phyloP scores from a whole-genome alignment of 2,113 vertebrate genomes.

The Macheiramphus alcinus region DNA sequence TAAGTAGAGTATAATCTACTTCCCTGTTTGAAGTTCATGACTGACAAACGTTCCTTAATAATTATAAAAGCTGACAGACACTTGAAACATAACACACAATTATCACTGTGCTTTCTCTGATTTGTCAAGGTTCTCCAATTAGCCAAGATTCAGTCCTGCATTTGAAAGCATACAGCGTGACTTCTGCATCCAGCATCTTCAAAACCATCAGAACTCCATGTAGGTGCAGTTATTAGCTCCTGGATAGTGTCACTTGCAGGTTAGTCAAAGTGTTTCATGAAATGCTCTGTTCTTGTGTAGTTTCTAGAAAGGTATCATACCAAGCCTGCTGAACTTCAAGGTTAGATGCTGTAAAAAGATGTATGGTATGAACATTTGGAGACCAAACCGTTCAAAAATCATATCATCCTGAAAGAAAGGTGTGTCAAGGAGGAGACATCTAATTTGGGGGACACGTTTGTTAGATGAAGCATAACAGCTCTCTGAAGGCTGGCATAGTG shows the following conservation, averaged over 20 bases:
- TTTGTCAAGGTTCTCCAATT: background rate
- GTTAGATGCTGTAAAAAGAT: background rate
- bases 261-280: background rate
- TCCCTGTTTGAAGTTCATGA: background rate
- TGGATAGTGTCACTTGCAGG: background rate
- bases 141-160: background rate
- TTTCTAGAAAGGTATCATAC: background rate
- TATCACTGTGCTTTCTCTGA: background rate
- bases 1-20: background rate
- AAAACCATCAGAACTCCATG: background rate
- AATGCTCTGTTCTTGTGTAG: background rate
- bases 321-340: background rate
- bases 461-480: background rate
- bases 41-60: background rate
- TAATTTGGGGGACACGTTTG: background rate
- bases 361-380: background rate
- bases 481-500: background rate
- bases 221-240: background rate
- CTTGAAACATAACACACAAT: background rate
- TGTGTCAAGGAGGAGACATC: background rate
- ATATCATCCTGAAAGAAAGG: background rate
- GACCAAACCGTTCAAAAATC: background rate
- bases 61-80: background rate
- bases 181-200: background rate
- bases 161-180: background rate